phyloP scores from a whole-genome alignment of 2,888 invertebrate species.

The Dasypogon diadema region DNA sequence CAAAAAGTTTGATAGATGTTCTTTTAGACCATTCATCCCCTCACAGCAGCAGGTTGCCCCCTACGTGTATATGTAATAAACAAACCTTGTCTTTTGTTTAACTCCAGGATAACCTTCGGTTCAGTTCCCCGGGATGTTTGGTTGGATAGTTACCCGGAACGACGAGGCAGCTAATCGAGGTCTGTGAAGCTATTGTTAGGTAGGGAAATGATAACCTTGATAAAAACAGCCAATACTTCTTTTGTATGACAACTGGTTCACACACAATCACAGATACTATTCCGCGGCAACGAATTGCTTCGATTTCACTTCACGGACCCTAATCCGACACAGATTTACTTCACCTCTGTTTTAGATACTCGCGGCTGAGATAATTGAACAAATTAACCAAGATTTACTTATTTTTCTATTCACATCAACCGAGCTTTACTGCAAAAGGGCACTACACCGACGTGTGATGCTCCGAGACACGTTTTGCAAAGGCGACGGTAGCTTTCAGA shows the following conservation, averaged over 20 bases:
- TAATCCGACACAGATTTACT: neutral
- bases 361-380: no score
- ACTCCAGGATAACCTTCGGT: slow-evolving; percentile 12
- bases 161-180: slow-evolving; percentile 20
- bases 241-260: slow-evolving; percentile 17
- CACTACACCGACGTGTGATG: slow-evolving; percentile 1
- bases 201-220: slow-evolving; percentile 28
- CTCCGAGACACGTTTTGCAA: slow-evolving; percentile 58
- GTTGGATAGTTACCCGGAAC: slow-evolving; percentile 38
- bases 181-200: slow-evolving; percentile 40
- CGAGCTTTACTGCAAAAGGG: slow-evolving; percentile 41
- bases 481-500: slow-evolving; percentile 63
- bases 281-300: neutral
- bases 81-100: slow-evolving; percentile 40
- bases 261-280: neutral
- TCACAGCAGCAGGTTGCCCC: slow-evolving; percentile 23
- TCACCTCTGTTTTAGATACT: no score
- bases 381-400: no score
- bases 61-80: slow-evolving; percentile 28
- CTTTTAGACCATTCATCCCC: neutral
- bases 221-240: slow-evolving; percentile 21
- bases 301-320: neutral
- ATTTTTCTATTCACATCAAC: slow-evolving; percentile 18
- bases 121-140: slow-evolving; percentile 45
- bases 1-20: slow-evolving; percentile 33